phyloP scores from a whole-genome alignment of 2,797 vertebrate genomes.

The Spinus pinus region DNA sequence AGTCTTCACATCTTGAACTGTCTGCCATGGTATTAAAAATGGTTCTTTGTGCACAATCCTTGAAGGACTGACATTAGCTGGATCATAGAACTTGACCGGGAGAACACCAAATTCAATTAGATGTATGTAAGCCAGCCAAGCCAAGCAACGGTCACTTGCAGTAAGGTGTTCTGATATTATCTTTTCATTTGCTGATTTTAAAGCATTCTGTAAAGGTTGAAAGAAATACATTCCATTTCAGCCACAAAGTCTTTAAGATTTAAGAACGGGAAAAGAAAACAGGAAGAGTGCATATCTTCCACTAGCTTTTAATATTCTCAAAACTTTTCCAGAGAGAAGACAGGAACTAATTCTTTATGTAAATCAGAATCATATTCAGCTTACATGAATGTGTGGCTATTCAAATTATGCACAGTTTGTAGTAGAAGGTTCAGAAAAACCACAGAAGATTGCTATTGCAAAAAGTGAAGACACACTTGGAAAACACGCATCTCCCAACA shows the following conservation, averaged over 20 bases:
- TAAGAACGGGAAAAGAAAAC: not conserved
- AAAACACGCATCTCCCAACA: not conserved
- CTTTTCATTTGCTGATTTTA: constrained; percentile 77
- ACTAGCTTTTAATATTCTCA: not conserved
- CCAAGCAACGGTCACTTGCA: constrained; percentile 82
- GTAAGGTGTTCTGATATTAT: constrained; percentile 80
- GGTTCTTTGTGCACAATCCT: constrained; percentile 84
- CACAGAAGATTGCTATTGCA: not conserved
- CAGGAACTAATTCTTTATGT: not conserved
- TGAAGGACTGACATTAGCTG: constrained; percentile 83
- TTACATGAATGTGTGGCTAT: not conserved
- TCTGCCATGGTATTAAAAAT: constrained; percentile 89
- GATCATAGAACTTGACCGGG: constrained; percentile 84
- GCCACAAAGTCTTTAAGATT: not conserved
- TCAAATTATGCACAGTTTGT: not conserved
- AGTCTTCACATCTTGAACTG: constrained; percentile 79
- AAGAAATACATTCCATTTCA: not conserved
- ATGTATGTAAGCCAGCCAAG: constrained; percentile 93
- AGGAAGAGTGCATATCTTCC: not conserved
- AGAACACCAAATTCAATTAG: constrained; percentile 87
- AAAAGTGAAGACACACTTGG: not conserved
- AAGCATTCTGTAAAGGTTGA: constrained; percentile 77
- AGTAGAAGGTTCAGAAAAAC: not conserved
- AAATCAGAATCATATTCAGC: not conserved
- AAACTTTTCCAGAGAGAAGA: not conserved